Percentiles rank a stretch among this genome's conserved stretches.
phyloP scores from a whole-genome alignment of 2,113 vertebrate species.

The Corvus cornix region DNA sequence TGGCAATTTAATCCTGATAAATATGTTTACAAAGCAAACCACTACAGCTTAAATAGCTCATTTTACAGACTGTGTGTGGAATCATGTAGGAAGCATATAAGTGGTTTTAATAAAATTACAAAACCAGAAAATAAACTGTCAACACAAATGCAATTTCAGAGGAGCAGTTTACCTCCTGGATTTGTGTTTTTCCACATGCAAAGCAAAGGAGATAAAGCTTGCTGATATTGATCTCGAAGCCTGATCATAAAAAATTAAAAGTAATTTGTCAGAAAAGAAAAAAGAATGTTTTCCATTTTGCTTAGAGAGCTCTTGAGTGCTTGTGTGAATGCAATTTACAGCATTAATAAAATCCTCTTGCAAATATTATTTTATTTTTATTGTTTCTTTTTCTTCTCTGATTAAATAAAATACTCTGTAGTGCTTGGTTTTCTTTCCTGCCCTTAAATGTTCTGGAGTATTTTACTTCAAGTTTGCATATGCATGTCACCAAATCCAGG shows the following conservation, averaged over 20 bases:
- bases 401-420: not conserved
- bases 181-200: slow-evolving; percentile 36
- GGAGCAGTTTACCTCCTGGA: slow-evolving; percentile 10
- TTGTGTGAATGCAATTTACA: slow-evolving; percentile 49
- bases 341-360: slow-evolving; percentile 47
- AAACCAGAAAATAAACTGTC: slow-evolving; percentile 47
- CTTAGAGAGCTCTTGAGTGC: slow-evolving; percentile 13
- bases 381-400: not conserved
- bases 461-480: not conserved
- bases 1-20: slow-evolving; percentile 26
- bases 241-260: slow-evolving; percentile 63
- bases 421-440: not conserved
- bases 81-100: slow-evolving; percentile 28
- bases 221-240: slow-evolving; percentile 41
- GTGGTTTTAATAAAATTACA: slow-evolving; percentile 62
- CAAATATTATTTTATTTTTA: slow-evolving; percentile 35
- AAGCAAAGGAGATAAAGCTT: slow-evolving; percentile 33
- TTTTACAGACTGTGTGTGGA: slow-evolving; percentile 23
- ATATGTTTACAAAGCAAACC: slow-evolving; percentile 23
- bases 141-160: slow-evolving; percentile 46
- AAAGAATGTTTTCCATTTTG: slow-evolving; percentile 53
- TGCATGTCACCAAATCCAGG: not conserved
- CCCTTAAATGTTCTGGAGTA: not conserved
- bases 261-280: slow-evolving; percentile 43
- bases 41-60: slow-evolving; percentile 19